Percentiles rank a stretch among this genome's conserved stretches.
These are phyloP conservation scores for Theristicus caerulescens DNA, from an alignment of 2,113 vertebrate species.

Conservation along the genomic window DNA sequence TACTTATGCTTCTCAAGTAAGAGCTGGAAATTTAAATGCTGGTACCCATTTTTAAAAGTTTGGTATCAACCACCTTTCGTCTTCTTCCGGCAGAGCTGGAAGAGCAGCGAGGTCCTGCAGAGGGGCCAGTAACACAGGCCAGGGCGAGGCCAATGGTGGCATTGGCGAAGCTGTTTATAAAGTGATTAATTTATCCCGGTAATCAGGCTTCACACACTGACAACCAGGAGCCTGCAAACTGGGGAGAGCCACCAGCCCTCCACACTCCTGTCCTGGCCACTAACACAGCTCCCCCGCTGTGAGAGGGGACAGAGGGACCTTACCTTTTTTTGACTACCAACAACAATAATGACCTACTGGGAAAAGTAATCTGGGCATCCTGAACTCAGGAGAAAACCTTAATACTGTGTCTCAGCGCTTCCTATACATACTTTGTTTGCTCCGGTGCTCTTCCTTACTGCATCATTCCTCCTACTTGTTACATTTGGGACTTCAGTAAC, in stretches of 20 bases:
- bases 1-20: background rate
- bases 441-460: background rate
- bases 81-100: background rate
- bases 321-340: background rate
- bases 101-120: background rate
- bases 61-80: background rate
- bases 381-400: background rate
- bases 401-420: background rate
- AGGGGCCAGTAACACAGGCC: fast-evolving
- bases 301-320: background rate
- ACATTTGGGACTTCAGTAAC: background rate
- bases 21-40: background rate
- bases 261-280: background rate
- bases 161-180: background rate
- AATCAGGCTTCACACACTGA: background rate
- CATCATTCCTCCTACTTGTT: background rate
- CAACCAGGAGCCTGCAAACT: background rate
- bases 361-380: background rate
- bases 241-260: background rate
- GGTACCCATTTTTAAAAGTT: background rate
- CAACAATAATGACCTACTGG: background rate
- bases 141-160: background rate
- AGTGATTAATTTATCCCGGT: background rate
- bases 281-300: background rate
- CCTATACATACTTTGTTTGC: too few species aligned